Evolutionary conservation across 2,113 vertebrate species (phyloP).

Genomic region (Neomonachus schauinslandi): DNA sequence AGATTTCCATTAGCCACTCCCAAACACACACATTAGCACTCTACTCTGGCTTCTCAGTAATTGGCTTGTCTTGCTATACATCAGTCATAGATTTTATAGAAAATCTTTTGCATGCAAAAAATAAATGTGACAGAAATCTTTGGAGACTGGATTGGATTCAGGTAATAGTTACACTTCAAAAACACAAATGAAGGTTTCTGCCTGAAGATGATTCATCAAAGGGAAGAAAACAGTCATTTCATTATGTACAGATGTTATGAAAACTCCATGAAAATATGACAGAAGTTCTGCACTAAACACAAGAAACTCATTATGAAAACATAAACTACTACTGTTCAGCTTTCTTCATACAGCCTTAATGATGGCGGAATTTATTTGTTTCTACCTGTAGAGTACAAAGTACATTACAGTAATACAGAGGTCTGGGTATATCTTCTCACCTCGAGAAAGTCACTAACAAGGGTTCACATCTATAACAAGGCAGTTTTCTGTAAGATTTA

Average conservation of each 20-base stretch:
- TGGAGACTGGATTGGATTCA: not conserved
- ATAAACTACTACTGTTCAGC: not conserved
- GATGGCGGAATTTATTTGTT: conserved; percentile 28
- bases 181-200: conserved; percentile 18
- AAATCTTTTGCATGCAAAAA: conserved; percentile 15
- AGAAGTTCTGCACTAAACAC: not conserved
- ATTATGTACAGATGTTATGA: not conserved
- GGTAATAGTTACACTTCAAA: not conserved
- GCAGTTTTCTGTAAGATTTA: conserved; percentile 59
- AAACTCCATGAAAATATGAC: conserved; percentile 22
- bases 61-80: not conserved
- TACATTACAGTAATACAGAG: not conserved
- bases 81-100: not conserved
- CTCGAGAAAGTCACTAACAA: conserved; percentile 54
- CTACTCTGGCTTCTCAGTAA: not conserved
- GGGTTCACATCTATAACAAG: conserved; percentile 57
- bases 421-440: conserved; percentile 16
- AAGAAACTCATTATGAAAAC: conserved; percentile 61
- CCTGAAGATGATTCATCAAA: not conserved
- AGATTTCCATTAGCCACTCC: not conserved
- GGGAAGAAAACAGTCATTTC: not conserved
- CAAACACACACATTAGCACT: not conserved
- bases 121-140: conserved; percentile 41
- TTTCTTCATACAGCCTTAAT: conserved; percentile 28
- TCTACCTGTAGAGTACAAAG: conserved; percentile 31